Evolutionary conservation across 2,113 vertebrate species (phyloP), one percentile per base, ranked within the genome.

Genomic region (Saguinus imperator): DNA sequence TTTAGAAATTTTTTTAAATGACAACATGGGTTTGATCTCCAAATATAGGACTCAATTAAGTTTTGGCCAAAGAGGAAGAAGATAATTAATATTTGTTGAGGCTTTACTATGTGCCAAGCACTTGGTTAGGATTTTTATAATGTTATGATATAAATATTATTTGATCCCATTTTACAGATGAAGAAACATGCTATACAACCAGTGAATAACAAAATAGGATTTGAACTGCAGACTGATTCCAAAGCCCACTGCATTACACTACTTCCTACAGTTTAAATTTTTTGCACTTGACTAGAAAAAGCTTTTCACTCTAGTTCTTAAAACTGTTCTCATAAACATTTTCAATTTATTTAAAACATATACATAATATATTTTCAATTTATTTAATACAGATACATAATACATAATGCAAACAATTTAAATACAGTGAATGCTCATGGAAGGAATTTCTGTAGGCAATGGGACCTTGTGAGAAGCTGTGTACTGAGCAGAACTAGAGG

Each of bases 301-400:
- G 9, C 2, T 32, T 89, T 92, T 66, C 12, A 58, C 17, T 80
- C 58, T 86, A 72, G 13, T 85, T 90, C 94, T 95, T 35, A 2
- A n/a, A 80, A 89, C 68, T 81, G 13, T 81, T 88, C 82, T 95
- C 35, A 87, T 92, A 89, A 91, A 50, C 45, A 95, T 80, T 87
- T 91, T 94, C 10, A 70, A 80, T 92, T 81, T 50, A 76, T 70
- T 89, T 93, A 76, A 91, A 93, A 79, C 25, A 48, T 16, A 76
- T 9, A 32, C 43, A 48, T 32, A 48, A 77, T 48, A 12, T n/a
- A 94, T 84, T 87, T 91, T 94, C 10, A 75, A 80, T 92, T 72
- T 50, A 72, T 64, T 89, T 93, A 84, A 91, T 91, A 75, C 43
- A 48, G 25, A 76, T 48, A 48, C 43, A 77, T 32, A 48, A 77